These are phyloP conservation scores for Coccyzus lansbergi DNA, from an alignment of 2,797 vertebrate genomes.

Conservation along the genomic window DNA sequence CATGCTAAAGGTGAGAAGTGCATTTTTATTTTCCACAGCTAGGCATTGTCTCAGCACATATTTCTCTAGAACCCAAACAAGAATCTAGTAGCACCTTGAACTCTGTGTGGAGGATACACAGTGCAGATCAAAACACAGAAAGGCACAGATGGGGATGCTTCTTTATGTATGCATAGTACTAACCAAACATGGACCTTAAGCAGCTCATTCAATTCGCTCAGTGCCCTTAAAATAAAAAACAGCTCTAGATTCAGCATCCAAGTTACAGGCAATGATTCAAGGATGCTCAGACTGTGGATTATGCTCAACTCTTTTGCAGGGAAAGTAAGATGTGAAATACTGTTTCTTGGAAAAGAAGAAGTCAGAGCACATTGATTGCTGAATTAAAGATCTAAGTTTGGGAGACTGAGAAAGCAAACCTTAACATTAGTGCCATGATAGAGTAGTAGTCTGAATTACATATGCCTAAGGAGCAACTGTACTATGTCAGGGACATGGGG, in stretches of 20 bases:
- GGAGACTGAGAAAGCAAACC: not conserved
- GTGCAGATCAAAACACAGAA: not conserved
- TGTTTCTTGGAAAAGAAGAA: not conserved
- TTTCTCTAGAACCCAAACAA: not conserved
- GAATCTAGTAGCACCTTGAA: not conserved
- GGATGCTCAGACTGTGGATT: not conserved
- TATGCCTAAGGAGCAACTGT: not conserved
- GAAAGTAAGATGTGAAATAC: not conserved
- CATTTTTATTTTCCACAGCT: not conserved
- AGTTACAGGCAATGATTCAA: not conserved
- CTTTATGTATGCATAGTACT: not conserved
- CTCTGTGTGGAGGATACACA: not conserved
- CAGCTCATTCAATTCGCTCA: not conserved
- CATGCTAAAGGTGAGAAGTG: not conserved
- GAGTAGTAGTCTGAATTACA: not conserved
- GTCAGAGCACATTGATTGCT: not conserved
- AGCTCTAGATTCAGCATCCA: not conserved
- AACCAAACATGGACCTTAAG: not conserved
- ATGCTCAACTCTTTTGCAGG: not conserved
- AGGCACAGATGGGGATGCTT: not conserved
- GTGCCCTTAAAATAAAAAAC: not conserved
- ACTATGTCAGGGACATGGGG: not conserved
- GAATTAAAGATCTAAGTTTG: not conserved
- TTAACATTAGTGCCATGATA: rapidly evolving
- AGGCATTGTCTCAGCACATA: not conserved